phyloP scores from a whole-genome alignment of 2,888 invertebrate genomes.

The Sarcophaga variegata region DNA sequence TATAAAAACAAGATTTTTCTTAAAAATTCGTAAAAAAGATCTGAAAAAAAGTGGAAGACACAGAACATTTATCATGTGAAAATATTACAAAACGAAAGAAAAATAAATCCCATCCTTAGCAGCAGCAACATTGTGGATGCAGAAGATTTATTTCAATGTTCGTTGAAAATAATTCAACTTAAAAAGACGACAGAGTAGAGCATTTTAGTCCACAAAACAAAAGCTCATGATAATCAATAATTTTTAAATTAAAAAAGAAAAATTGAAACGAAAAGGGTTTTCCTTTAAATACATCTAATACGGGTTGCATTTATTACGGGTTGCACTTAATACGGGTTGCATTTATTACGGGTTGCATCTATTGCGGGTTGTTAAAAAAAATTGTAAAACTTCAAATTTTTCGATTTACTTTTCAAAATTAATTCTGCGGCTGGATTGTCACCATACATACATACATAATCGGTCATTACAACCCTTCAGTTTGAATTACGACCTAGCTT shows the following conservation, averaged over 20 bases:
- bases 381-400: not conserved
- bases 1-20: not conserved
- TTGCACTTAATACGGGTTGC: too few relatives aligned
- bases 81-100: slow-evolving; percentile 2
- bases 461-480: too few relatives aligned
- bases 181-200: not conserved
- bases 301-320: too few relatives aligned
- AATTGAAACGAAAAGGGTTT: too few relatives aligned
- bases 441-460: too few relatives aligned
- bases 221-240: not conserved
- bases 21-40: not conserved
- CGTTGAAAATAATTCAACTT: not conserved
- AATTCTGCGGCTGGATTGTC: not conserved
- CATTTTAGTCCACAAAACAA: not conserved
- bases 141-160: not conserved
- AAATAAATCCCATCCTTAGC: slow-evolving; percentile 18
- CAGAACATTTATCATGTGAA: slow-evolving; percentile 55
- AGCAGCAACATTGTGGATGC: too few relatives aligned
- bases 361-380: not conserved
- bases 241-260: too few relatives aligned
- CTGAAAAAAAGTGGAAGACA: too few relatives aligned
- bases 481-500: too few relatives aligned
- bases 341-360: too few relatives aligned
- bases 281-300: too few relatives aligned
- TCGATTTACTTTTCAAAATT: not conserved